phyloP scores from a whole-genome alignment of 2,113 vertebrate genomes.

The Zonotrichia leucophrys region DNA sequence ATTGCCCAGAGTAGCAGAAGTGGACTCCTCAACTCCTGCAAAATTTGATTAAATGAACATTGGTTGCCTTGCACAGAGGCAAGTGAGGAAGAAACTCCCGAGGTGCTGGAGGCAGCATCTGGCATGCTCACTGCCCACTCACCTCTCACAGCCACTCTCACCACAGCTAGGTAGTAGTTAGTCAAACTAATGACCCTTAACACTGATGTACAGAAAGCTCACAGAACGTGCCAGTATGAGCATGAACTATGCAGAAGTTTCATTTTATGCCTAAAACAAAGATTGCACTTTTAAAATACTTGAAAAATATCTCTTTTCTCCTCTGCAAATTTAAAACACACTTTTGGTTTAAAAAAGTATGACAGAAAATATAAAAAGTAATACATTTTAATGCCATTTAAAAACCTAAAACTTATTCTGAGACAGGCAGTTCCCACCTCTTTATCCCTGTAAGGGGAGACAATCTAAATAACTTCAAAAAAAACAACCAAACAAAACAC shows the following conservation, averaged over 20 bases:
- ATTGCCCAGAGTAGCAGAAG: background rate
- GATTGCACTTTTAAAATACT: background rate
- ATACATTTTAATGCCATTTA: background rate
- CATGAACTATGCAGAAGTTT: background rate
- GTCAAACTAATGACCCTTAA: background rate
- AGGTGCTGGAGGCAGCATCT: background rate
- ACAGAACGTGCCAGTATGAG: background rate
- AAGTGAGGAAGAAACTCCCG: background rate
- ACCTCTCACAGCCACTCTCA: background rate
- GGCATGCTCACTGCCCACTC: background rate
- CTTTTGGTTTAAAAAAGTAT: background rate
- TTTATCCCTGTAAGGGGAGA: background rate
- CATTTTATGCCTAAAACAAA: background rate
- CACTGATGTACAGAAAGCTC: background rate
- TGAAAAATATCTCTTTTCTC: background rate
- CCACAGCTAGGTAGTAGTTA: background rate
- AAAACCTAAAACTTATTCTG: background rate
- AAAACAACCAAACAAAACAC: background rate
- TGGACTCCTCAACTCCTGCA: background rate
- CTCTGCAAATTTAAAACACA: background rate
- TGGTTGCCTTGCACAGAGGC: background rate
- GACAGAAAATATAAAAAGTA: background rate
- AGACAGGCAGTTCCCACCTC: background rate
- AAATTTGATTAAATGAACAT: background rate
- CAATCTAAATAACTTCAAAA: background rate